Base-by-base conservation (phyloP, 1,140 invertebrate genomes). In the Drosophila takahashii region DNA sequence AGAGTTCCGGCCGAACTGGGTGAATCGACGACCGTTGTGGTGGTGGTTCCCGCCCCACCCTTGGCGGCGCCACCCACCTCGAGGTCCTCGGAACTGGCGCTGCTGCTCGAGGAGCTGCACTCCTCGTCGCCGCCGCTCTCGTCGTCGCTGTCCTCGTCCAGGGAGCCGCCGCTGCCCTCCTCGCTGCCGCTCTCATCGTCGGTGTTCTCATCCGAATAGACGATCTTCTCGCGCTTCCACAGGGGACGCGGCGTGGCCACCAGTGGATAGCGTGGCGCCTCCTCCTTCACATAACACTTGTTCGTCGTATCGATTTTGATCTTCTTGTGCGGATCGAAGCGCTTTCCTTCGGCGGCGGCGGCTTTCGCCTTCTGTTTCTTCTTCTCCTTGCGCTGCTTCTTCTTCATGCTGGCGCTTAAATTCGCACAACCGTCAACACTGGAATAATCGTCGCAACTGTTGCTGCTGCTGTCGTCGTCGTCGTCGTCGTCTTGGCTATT, bases 211-310 rank as follows among this genome's bases (percentile, higher is more conserved):
- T 90, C 86, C 0, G 89, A 84, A 44, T 92, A 92, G 16, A 90
- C 84, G 18, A 91, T 86, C 64, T 91, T 91, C 27, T 92, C 90
- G 8, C 87, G 90, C 77, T 94, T 94, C 92, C 93, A 94, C 16
- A 94, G 84, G 5, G 94, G 94, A 62, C 93, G 92, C 15, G 94
- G 94, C 39, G 93, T 94, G 16, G 94, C 94, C 72, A 94, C 93
- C 26, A 94, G 80, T 1, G 93, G 93, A 77, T 92, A 93, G 3
- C 92, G 79, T 34, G 94, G 92, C 58, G 93, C 91, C 91, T 94
- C 93, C 69, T 93, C 92, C 77, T 94, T 94, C n/a, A 93, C 92
- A 58, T 91, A 92, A 45, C 87, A 92, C 34, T 92, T 92, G 61
- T 81, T 90, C 7, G 75, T 85, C 5, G 89, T 78, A 71, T 92